Percentiles rank a stretch among this genome's conserved stretches.
phyloP scores from a whole-genome alignment of 2,888 invertebrate genomes.

The Galeopsomyia nigrocyanea region DNA sequence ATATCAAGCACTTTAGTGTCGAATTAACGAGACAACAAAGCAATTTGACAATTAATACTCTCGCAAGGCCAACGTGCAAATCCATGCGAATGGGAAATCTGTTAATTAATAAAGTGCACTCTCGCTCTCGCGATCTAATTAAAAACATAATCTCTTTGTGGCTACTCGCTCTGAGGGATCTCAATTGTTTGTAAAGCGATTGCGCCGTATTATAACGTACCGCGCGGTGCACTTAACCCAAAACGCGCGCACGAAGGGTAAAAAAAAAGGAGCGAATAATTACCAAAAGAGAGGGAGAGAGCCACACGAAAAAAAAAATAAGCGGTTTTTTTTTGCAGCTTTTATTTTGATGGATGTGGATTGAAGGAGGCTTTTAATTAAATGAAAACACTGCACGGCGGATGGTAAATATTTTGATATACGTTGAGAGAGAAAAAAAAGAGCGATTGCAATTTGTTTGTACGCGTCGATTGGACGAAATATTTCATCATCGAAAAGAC shows the following conservation, averaged over 20 bases:
- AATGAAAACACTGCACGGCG: too few relatives aligned
- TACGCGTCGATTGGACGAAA: too few relatives aligned
- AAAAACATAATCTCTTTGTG: slow-evolving; percentile 20
- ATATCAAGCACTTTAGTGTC: too few relatives aligned
- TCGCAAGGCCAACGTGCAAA: background rate
- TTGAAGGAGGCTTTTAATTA: too few relatives aligned
- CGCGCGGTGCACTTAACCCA: slow-evolving; percentile 7
- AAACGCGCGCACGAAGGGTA: background rate
- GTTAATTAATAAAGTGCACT: slow-evolving; percentile 28
- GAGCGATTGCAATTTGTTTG: too few relatives aligned
- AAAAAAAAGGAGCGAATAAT: background rate
- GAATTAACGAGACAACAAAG: too few relatives aligned
- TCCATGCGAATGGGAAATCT: background rate
- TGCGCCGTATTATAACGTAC: background rate
- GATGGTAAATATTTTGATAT: too few relatives aligned
- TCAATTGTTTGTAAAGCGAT: slow-evolving; percentile 34
- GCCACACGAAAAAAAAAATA: too few relatives aligned
- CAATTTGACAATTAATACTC: too few relatives aligned
- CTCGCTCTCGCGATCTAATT: slow-evolving; percentile 20
- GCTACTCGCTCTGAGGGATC: background rate
- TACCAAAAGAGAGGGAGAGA: background rate
- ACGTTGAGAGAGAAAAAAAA: too few relatives aligned
- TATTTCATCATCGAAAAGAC: too few relatives aligned
- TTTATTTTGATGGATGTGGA: background rate
- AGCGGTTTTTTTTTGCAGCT: background rate